Percentiles rank a stretch among this genome's conserved stretches.
Evolutionary conservation across 2,797 vertebrate species (phyloP).

Genomic region (Ispidina lecontei): DNA sequence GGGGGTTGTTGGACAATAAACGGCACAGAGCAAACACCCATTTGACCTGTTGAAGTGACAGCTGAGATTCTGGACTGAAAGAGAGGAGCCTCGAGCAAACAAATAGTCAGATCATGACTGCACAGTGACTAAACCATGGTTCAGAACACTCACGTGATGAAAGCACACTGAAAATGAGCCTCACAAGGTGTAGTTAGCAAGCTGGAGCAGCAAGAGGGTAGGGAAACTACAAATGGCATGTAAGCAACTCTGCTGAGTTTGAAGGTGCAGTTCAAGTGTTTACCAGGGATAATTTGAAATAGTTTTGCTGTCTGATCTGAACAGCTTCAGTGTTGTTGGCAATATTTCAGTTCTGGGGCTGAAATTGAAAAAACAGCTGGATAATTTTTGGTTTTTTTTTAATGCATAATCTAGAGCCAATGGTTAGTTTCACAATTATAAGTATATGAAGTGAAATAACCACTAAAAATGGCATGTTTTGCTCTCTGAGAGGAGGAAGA

Average conservation of each 20-base stretch:
- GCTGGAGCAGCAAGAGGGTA: not conserved
- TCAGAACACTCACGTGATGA: not conserved
- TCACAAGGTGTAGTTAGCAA: not conserved
- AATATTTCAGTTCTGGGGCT: not conserved
- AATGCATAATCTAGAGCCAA: not conserved
- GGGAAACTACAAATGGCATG: not conserved
- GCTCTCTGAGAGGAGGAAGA: not conserved
- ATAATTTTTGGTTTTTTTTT: not conserved
- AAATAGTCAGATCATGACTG: not conserved
- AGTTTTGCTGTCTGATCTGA: not conserved
- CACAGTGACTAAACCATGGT: not conserved
- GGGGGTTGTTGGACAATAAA: not conserved
- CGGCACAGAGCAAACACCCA: not conserved
- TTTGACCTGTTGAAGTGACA: not conserved
- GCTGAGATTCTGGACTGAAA: not conserved
- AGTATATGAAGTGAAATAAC: not conserved
- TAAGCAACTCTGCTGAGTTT: not conserved
- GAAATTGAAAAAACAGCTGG: not conserved
- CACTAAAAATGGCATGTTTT: not conserved
- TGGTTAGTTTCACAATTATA: not conserved
- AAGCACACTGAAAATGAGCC: not conserved
- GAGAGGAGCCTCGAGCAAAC: not conserved
- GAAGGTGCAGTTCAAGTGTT: not conserved
- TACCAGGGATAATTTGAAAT: not conserved
- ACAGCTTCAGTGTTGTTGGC: not conserved